Base-by-base conservation (phyloP, 2,888 invertebrate genomes). In the Brachynemurus nebulosus region DNA sequence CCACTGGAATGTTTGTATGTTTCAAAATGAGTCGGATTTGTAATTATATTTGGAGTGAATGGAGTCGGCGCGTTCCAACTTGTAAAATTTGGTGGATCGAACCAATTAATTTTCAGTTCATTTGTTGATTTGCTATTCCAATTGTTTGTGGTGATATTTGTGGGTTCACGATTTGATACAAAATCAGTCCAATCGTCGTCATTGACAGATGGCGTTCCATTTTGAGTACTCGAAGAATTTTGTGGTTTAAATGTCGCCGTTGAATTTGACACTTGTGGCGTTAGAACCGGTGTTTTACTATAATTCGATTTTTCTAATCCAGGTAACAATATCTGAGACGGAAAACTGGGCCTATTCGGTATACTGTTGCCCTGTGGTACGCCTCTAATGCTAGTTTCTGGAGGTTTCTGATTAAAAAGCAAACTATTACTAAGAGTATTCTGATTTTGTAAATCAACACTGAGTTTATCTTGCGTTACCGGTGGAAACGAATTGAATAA, bases 181-280 rank as follows among this genome's bases (percentile, higher is more conserved):
- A 71, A 72, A 52, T 72, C 72, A 3, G 68, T 67, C 72, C 72
- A 72, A 50, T 72, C 71, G 45, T 70, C 71, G 19, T 71, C 71
- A 27, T 18, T 62, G 62, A 17, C 51, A 37, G 34, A 21, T 19
- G 38, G 38, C 19, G 30, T 36, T 40, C 38, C 25, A 14, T 35
- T 37, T 44, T 30, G 14, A 20, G 18, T 21, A 44, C 18, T 30
- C 9, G 18, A 40, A 18, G 23, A 17, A 30, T 35, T 41, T 38
- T 46, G 43, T 4, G 21, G n/a, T 14, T 21, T 23, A 12, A 21
- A 7, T 14, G 12, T 39, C 7, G 12, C 17, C 2, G 39, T 20
- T 23, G 23, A 23, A 23, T 9, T 23, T 23, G 23, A 7, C 9
- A 9, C 6, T 23, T 23, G 23, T 23, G 6, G 6, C 9, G 9